Evolutionary conservation across 2,113 vertebrate genomes (phyloP).

Genomic region (Hystrix brachyura): DNA sequence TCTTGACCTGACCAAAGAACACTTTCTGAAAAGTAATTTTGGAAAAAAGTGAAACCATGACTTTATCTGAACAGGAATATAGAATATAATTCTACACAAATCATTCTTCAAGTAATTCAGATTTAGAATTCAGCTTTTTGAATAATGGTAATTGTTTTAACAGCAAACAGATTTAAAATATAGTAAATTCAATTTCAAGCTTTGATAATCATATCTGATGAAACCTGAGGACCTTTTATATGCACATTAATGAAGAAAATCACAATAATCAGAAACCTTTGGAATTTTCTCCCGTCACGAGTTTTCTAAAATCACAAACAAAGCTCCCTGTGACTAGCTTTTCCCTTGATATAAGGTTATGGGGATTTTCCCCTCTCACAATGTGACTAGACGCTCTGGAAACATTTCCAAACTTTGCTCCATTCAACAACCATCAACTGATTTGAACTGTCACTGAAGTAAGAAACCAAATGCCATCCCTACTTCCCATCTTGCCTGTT

Average conservation of each 20-base stretch:
- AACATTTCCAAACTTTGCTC: background rate
- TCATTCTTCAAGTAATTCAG: background rate
- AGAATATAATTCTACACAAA: background rate
- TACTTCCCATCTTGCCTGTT: background rate
- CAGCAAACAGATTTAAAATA: background rate
- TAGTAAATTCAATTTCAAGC: background rate
- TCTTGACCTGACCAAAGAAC: background rate
- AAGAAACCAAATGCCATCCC: background rate
- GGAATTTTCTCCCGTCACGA: background rate
- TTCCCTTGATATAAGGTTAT: background rate
- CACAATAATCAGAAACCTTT: background rate
- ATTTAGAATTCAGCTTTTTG: background rate
- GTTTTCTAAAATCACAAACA: background rate
- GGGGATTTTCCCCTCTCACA: fast-evolving
- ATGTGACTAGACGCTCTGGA: too few relatives aligned
- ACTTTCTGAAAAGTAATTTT: background rate
- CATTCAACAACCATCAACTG: background rate
- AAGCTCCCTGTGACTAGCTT: background rate
- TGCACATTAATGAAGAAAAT: background rate
- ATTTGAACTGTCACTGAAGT: background rate
- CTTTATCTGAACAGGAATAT: background rate
- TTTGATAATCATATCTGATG: background rate
- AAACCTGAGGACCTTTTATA: background rate
- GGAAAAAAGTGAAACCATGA: background rate
- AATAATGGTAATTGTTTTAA: background rate